Base-by-base conservation (phyloP, 2,797 vertebrate genomes). In the Pogoniulus pusillus region DNA sequence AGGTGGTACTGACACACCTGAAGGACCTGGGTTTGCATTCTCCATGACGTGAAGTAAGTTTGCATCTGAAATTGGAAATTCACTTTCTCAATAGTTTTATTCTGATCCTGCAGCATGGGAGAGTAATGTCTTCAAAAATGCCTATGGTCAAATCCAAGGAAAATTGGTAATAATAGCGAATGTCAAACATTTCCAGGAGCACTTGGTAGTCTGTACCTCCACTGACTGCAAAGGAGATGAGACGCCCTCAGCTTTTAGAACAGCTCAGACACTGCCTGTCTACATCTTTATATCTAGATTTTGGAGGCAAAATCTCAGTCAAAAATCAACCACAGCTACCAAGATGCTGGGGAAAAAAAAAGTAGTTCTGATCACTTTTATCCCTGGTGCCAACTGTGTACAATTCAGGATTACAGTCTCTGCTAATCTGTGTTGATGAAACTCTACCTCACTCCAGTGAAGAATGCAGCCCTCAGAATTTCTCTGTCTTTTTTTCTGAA, bases 1-100 rank as follows among this genome's bases (percentile, higher is more conserved):
- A 94, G 95, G 96, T 93, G 94, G 94, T 72, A 94, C 94, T 72
- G 93, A 95, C 86, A 82, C 47, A 93, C 94, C 95, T 59, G n/a
- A 93, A 95, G 89, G 89, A 96, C 96, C 93, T 24, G 37, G 90
- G 90, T 80, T 91, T 87, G 95, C 96, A 90, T 97, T 96, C 94
- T 95, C 93, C 95, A 92, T 82, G 70, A 94, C 94, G 93, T 76
- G 89, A 96, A 94, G 86, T 75, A 70, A 93, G 84, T 12, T 12
- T 60, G 72, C 59, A 63, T 54, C 43, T n/a, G 35, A 71, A 93
- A 79, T 6, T 27, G 68, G 47, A 87, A 90, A 94, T 32, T 57
- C 54, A 8, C 54, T 84, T 63, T 85, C 75, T 80, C 9, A 5
- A 11, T 30, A 70, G 68, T 70, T 94, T 62, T 77, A 39, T 53